A percentile compares a stretch with the other conserved stretches of the same genome.
phyloP scores from a whole-genome alignment of 1,140 invertebrate genomes.

The Yoshiicerus persimilis region DNA sequence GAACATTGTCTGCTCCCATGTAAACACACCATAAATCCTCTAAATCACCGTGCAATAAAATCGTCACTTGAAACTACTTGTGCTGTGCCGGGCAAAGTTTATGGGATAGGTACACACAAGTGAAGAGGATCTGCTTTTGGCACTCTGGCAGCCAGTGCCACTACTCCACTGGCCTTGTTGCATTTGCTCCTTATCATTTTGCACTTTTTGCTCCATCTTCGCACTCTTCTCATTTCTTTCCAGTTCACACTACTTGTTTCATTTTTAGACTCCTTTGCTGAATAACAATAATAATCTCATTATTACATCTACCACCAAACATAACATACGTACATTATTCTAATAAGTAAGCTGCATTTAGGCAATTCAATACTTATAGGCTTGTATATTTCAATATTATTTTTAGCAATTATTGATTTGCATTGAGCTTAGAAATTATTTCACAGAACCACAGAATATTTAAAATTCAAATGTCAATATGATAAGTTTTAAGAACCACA shows the following conservation, averaged over 20 bases:
- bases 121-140: background rate
- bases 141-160: background rate
- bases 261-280: background rate
- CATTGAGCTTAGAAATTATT: too few species aligned
- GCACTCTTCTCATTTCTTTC: background rate
- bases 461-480: too few species aligned
- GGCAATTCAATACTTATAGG: too few species aligned
- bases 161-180: background rate
- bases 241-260: background rate
- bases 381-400: too few species aligned
- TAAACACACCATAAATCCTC: conserved; percentile 48
- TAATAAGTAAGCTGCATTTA: too few species aligned
- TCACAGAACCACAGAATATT: too few species aligned
- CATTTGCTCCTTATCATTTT: background rate
- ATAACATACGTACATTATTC: too few species aligned
- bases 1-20: conserved; percentile 45
- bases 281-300: too few species aligned
- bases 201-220: background rate
- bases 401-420: too few species aligned
- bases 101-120: background rate
- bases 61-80: conserved; percentile 42
- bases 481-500: too few species aligned
- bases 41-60: conserved; percentile 50
- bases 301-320: too few species aligned
- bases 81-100: conserved; percentile 4